phyloP scores from a whole-genome alignment of 2,797 vertebrate species.

The Ataeniobius toweri region DNA sequence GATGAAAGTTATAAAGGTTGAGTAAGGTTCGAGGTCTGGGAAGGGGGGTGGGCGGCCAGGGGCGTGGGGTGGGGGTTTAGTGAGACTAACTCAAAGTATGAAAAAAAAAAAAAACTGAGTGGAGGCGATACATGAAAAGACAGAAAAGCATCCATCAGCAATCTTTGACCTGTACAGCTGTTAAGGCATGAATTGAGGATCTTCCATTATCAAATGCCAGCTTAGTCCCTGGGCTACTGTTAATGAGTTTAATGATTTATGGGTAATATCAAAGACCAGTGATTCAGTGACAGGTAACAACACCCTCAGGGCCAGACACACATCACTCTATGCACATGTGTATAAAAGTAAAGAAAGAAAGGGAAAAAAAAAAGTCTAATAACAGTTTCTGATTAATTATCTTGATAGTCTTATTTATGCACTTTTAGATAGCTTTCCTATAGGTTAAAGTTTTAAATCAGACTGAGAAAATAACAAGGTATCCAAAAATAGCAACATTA shows the following conservation, averaged over 20 bases:
- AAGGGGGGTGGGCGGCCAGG: slow-evolving; percentile 11
- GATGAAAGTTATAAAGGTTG: slow-evolving; percentile 45
- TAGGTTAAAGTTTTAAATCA: background rate
- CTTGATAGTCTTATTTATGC: background rate
- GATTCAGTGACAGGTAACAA: slow-evolving; percentile 73
- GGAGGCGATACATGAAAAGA: slow-evolving; percentile 25
- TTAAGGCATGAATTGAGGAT: slow-evolving; percentile 51
- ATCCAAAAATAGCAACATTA: background rate
- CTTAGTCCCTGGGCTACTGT: slow-evolving; percentile 63
- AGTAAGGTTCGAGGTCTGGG: slow-evolving; percentile 7
- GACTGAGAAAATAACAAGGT: background rate
- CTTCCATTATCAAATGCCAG: slow-evolving; percentile 72
- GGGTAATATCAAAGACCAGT: slow-evolving; percentile 77
- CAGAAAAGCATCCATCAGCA: slow-evolving; percentile 47
- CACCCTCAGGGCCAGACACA: slow-evolving; percentile 54
- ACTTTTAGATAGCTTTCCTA: background rate
- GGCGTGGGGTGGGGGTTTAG: background rate
- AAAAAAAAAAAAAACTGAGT: background rate
- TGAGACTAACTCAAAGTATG: background rate
- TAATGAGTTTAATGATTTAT: slow-evolving; percentile 76
- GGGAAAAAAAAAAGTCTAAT: background rate
- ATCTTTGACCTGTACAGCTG: slow-evolving; percentile 58
- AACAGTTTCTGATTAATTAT: background rate
- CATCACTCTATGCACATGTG: slow-evolving; percentile 21
- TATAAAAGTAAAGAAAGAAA: slow-evolving; percentile 26